A percentile compares a stretch with the other conserved stretches of the same genome.
Evolutionary conservation across 2,888 invertebrate genomes (phyloP).

Genomic region (Teleogryllus oceanicus): DNA sequence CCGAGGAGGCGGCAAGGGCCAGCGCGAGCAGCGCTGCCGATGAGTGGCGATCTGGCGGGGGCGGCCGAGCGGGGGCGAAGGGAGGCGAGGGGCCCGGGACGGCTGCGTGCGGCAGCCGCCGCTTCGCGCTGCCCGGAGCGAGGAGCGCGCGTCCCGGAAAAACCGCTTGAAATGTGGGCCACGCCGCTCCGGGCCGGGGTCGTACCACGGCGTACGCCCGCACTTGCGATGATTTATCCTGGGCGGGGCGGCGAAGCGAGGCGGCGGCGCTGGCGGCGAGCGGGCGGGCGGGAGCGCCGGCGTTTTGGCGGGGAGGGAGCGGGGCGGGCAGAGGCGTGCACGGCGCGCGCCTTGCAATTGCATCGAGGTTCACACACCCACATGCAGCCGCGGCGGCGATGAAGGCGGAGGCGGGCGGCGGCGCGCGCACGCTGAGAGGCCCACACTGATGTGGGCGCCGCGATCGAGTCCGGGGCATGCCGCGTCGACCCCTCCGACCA

Average conservation of each 20-base stretch:
- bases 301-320: neutral
- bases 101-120: conserved; percentile 26
- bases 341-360: neutral
- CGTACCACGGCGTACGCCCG: conserved; percentile 28
- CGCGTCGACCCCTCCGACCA: no score
- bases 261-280: conserved; percentile 6
- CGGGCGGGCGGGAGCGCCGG: conserved; percentile 20
- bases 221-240: conserved; percentile 31
- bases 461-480: no score
- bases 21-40: no score
- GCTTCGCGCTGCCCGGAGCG: conserved; percentile 25
- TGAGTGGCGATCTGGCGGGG: neutral
- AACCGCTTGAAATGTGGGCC: conserved; percentile 30
- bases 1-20: no score
- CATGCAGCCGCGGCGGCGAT: neutral
- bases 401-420: no score
- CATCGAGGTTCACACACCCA: conserved; percentile 24
- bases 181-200: neutral
- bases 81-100: neutral
- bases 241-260: neutral
- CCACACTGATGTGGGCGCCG: no score
- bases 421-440: no score
- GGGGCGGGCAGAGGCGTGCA: neutral
- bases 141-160: conserved; percentile 30
- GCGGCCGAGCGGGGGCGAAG: neutral